Base-by-base conservation (phyloP, 2,797 vertebrate genomes). In the Prunella strophiata region DNA sequence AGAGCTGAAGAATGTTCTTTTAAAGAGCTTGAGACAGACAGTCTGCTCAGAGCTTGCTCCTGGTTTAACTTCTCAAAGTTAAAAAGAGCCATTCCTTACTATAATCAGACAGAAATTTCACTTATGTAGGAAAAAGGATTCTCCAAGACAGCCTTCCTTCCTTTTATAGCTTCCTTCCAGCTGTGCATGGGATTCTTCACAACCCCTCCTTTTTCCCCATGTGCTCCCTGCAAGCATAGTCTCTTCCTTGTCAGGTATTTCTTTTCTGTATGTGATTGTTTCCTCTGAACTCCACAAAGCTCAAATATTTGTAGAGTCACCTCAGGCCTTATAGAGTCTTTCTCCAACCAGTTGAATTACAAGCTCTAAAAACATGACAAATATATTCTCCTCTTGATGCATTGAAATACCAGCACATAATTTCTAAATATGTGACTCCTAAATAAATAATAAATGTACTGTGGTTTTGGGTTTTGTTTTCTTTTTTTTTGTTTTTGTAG, bases 371-470 rank as follows among this genome's bases (percentile, higher is more conserved):
- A 74, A 29, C 9, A 71, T 36, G 6, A 9, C 20, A 43, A 43
- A 85, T 85, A 45, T 8, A 67, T 14, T 52, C 11, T 68, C 26
- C 9, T 81, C 88, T 61, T 61, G 25, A 30, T 51, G 21, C 9
- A 54, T 32, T 36, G 6, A 83, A 93, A 58, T 36, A 17, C 1
- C 45, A 70, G 25, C 5, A 51, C 4, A 27, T 47, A 19, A 58
- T 77, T 90, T 76, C 34, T 77, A 66, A 65, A 57, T 25, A 6
- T 23, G 8, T 7, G 17, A 67, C 26, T 48, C 26, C 59, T 30
- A 43, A 36, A 36, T 36, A 36, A 36, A 36, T 0, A 27, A 48
- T 26, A 70, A 76, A 55, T 0, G 0, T 12, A 16, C 8, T 9
- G 9, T 30, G 10, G 2, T 5, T 58, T 50, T 2, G 13, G 2